Percentiles rank a stretch among this genome's conserved stretches.
Conservation (phyloP, 2,113 vertebrate genomes). For the Pituophis catenifer region DNA sequence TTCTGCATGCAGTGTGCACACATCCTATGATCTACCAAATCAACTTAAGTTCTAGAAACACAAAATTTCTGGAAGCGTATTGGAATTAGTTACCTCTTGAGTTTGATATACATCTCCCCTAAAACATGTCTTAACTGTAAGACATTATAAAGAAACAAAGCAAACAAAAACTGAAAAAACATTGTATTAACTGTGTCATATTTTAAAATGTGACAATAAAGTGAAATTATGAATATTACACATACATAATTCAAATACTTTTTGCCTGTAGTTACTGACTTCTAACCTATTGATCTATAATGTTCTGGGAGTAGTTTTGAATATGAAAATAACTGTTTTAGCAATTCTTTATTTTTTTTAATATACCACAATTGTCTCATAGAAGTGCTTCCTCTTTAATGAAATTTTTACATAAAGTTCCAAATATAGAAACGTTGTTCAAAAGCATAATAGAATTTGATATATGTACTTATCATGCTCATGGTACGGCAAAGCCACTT, state of each 20-base stretch:
- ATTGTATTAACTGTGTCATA: not conserved
- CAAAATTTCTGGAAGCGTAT: not conserved
- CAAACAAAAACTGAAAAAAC: not conserved
- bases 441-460: constrained; percentile 16
- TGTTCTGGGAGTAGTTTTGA: constrained; percentile 22
- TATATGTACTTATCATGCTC: not conserved
- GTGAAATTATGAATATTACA: constrained; percentile 11
- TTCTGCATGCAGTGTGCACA: not conserved
- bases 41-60: not conserved
- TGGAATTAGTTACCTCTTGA: not conserved
- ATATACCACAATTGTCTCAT: constrained; percentile 29
- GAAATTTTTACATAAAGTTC: not conserved
- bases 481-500: not conserved
- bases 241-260: not conserved
- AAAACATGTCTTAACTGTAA: not conserved
- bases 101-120: not conserved
- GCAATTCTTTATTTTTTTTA: constrained; percentile 15
- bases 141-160: not conserved
- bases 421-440: constrained; percentile 17
- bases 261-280: constrained; percentile 28
- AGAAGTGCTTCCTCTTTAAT: constrained; percentile 30
- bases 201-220: constrained; percentile 1
- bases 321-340: constrained; percentile 2
- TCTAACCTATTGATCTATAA: constrained; percentile 36
- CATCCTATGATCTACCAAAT: not conserved